Conservation (phyloP, 92 coral and sea anemone species). For the Epizoanthus scotinus region DNA sequence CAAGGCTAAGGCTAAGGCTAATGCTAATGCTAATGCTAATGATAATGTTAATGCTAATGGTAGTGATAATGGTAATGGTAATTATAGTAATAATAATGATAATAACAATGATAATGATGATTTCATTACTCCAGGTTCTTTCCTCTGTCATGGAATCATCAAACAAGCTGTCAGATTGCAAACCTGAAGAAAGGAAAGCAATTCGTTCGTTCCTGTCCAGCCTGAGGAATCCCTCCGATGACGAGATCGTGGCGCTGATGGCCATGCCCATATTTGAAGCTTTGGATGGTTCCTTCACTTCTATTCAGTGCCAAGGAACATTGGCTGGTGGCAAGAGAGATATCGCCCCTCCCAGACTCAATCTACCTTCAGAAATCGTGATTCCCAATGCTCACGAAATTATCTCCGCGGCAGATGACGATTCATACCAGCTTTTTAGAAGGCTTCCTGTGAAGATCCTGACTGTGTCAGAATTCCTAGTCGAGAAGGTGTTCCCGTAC, state of each 20-base stretch:
- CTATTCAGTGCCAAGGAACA: conserved; percentile 70
- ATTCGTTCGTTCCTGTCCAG: conserved; percentile 81
- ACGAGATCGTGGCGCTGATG: conserved; percentile 81
- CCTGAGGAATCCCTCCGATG: conserved; percentile 84
- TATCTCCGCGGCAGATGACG: conserved; percentile 92
- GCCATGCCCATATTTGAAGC: conserved; percentile 87
- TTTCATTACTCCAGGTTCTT: conserved; percentile 42
- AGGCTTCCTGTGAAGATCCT: conserved; percentile 82
- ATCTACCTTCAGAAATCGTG: conserved; percentile 71
- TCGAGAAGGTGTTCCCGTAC: conserved; percentile 84
- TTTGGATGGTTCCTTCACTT: conserved; percentile 76
- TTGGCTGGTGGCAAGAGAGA: conserved; percentile 66
- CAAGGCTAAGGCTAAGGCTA: too few species aligned
- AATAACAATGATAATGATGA: not conserved
- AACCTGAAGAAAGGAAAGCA: conserved; percentile 73
- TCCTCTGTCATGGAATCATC: conserved; percentile 58
- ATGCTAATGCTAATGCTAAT: too few species aligned
- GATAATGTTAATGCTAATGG: too few species aligned
- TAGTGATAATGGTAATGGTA: too few species aligned
- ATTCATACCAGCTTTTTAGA: conserved; percentile 82
- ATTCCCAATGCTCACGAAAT: conserved; percentile 73
- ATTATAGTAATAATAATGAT: too few species aligned
- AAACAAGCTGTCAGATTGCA: conserved; percentile 42
- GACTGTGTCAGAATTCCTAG: conserved; percentile 76
- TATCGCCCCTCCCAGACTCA: conserved; percentile 84